Conservation (phyloP, 2,113 vertebrate species). For the Oreochromis tanganicae region DNA sequence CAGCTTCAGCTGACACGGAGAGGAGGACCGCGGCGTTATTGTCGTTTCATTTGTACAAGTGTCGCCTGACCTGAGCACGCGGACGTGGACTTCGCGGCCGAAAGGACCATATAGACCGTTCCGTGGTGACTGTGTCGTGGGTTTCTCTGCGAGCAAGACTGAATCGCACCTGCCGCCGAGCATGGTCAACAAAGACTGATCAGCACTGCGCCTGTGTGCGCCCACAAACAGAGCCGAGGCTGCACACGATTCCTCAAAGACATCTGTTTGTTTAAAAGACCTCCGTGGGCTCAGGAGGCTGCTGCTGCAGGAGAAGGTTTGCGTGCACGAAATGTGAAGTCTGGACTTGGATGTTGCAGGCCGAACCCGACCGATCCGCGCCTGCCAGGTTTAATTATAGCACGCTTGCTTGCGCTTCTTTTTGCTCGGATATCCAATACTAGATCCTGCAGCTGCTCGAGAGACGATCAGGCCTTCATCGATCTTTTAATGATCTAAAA, state of each 20-base stretch:
- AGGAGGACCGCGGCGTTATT: background rate
- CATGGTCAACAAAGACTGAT: constrained; percentile 56
- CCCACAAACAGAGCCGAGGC: background rate
- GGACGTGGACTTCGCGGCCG: background rate
- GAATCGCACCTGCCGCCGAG: constrained; percentile 44
- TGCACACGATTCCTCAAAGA: background rate
- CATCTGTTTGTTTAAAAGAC: background rate
- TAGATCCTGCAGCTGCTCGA: background rate
- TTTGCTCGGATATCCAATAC: background rate
- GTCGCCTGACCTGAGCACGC: background rate
- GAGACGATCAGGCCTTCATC: background rate
- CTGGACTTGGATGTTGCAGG: background rate
- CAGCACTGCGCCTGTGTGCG: background rate
- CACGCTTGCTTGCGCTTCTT: background rate
- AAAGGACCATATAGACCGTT: background rate
- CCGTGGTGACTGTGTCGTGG: background rate
- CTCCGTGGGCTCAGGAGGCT: background rate
- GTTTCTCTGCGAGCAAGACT: background rate
- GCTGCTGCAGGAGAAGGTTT: background rate
- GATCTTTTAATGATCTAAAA: background rate
- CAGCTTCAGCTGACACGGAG: background rate
- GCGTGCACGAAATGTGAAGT: background rate
- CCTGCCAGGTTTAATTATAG: constrained; percentile 17
- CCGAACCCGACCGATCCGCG: background rate
- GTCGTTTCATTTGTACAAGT: background rate